Base-by-base conservation (phyloP, 2,888 invertebrate genomes). In the Lysandra coridon region DNA sequence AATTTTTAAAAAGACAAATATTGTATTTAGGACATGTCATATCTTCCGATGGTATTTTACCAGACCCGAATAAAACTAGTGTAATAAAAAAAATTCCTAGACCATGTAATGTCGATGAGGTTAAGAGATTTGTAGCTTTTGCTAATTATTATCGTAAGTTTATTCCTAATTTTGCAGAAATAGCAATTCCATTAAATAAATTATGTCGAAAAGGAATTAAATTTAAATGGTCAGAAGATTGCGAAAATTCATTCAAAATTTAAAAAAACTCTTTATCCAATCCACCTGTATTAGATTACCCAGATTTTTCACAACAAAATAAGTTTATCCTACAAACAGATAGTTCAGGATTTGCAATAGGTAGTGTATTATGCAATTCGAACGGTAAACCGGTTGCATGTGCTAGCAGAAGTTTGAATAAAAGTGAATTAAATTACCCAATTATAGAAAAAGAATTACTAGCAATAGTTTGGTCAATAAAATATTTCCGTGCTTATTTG, bases 301-400 rank as follows among this genome's bases (percentile, higher is more conserved):
- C 74, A 40, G 74, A 74, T 74, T 74, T 74, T 40, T 74, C 74
- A 78, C 37, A 78, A 81, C 83, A 10, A 64, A 80, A 69, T 73
- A 33, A 23, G 64, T 78, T 73, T 81, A 78, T 79, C 78, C 78
- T 44, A 79, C 78, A 6, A 82, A 74, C 80, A 30, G 79, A 82
- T 78, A 80, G 78, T 37, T 74, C 74, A 37, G 37, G 37, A 37
- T 37, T 37, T 74, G 33, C 74, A n/a, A 14, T 74, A 74, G 74
- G 74, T 33, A 74, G 33, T 40, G 33, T 74, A n/a, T 74, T 37
- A 74, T 17, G 74, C 74, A 74, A 37, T 74, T 57, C 57, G 14
- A 57, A 57, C 53, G 44, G 44, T 44, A 44, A 44, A 44, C 44
- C 44, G 44, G 44, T 44, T 44, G 44, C 44, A 7, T 44, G 7